phyloP scores from a whole-genome alignment of 2,888 invertebrate genomes.

The Scaptodrosophila latifasciaeformis region DNA sequence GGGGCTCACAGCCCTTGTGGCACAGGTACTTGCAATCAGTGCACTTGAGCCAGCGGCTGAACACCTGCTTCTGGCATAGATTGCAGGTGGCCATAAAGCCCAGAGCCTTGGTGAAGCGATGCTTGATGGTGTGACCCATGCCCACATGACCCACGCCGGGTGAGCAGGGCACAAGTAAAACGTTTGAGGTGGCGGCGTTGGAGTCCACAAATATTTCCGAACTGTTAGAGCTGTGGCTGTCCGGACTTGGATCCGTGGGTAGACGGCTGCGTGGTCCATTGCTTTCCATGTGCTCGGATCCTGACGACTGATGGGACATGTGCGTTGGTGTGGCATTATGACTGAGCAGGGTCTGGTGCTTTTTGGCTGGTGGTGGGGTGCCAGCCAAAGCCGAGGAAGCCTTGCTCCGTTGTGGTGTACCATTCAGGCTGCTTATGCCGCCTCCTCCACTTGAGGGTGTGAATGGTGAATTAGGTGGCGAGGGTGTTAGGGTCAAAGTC shows the following conservation, averaged over 20 bases:
- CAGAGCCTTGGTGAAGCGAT: constrained; percentile 91
- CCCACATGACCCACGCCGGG: constrained; percentile 87
- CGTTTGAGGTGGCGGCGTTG: constrained; percentile 60
- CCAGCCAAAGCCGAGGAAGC: constrained; percentile 47
- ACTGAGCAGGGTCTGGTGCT: constrained; percentile 80
- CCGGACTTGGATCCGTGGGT: constrained; percentile 75
- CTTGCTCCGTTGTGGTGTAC: constrained; percentile 70
- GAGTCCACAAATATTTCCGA: constrained; percentile 69
- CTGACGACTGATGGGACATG: constrained; percentile 24
- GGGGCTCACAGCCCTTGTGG: constrained; percentile 87
- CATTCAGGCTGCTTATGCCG: constrained; percentile 51
- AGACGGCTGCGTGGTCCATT: constrained; percentile 63
- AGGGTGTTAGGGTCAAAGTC: constrained; percentile 73
- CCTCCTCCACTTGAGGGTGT: constrained; percentile 50
- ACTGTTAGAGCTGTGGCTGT: constrained; percentile 71
- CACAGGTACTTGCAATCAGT: constrained; percentile 93
- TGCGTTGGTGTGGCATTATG: constrained; percentile 59
- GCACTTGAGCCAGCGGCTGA: constrained; percentile 88
- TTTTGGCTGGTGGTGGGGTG: constrained; percentile 86
- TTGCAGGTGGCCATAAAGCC: constrained; percentile 93
- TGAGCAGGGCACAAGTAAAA: constrained; percentile 77
- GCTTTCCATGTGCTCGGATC: constrained; percentile 23
- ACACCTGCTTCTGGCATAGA: constrained; percentile 91
- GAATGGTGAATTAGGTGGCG: constrained; percentile 74
- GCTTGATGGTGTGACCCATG: constrained; percentile 93